These are phyloP conservation scores for Phalera bucephala DNA, from an alignment of 2,888 invertebrate genomes.

Conservation along the genomic window DNA sequence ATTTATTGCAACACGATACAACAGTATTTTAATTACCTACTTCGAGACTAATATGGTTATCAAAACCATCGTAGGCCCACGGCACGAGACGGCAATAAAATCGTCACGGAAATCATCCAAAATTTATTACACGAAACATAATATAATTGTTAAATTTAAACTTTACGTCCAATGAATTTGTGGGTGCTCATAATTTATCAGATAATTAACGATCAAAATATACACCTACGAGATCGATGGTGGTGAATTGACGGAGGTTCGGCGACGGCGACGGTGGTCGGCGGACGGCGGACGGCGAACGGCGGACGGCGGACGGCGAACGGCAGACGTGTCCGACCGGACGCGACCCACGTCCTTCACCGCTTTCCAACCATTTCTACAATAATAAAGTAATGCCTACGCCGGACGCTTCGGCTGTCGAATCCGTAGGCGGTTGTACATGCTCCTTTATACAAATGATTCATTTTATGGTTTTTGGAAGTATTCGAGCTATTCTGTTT, in stretches of 20 bases:
- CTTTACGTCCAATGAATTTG: constrained; percentile 18
- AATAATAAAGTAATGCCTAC: constrained; percentile 47
- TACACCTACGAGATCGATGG: constrained; percentile 45
- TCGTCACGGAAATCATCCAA: constrained; percentile 27
- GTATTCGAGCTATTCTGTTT: constrained; percentile 37
- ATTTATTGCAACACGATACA: too few relatives aligned
- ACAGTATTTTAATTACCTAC: too few relatives aligned
- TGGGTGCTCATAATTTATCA: constrained; percentile 26
- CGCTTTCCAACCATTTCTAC: constrained; percentile 43
- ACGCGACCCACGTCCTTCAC: constrained; percentile 64
- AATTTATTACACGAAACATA: constrained; percentile 35
- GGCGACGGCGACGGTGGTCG: constrained; percentile 58
- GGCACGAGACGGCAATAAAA: constrained; percentile 26
- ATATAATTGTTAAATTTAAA: constrained; percentile 34
- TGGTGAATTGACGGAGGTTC: constrained; percentile 48
- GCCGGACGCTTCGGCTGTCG: constrained; percentile 30
- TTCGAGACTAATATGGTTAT: constrained; percentile 22
- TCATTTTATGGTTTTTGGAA: constrained; percentile 46
- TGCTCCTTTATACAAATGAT: constrained; percentile 46
- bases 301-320: too few relatives aligned
- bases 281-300: too few relatives aligned
- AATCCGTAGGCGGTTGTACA: constrained; percentile 39
- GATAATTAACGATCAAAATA: constrained; percentile 50
- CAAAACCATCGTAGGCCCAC: constrained; percentile 15
- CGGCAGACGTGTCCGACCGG: constrained; percentile 63